phyloP scores from a whole-genome alignment of 2,797 vertebrate species.

The Huso huso region DNA sequence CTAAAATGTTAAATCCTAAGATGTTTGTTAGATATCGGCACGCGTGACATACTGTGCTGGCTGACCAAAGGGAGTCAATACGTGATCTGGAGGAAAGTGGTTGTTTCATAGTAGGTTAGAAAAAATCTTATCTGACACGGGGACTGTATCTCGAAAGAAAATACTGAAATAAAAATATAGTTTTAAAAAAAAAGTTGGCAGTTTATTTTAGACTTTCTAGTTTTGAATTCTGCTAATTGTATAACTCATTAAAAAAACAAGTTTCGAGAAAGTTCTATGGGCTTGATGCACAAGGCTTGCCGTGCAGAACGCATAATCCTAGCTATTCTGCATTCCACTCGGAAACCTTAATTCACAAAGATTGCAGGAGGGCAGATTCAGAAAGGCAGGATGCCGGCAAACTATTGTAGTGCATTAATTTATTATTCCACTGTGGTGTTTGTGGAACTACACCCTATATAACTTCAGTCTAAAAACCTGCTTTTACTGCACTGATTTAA shows the following conservation, averaged over 20 bases:
- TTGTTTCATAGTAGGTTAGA: too few species aligned
- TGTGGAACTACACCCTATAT: too few species aligned
- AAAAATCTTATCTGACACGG: too few species aligned
- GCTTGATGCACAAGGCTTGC: constrained; percentile 65
- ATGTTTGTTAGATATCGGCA: too few species aligned
- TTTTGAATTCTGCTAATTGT: constrained; percentile 65
- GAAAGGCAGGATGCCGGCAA: constrained; percentile 27
- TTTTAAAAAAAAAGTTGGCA: not conserved
- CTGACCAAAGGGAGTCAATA: too few species aligned
- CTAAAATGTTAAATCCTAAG: too few species aligned
- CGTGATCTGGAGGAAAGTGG: too few species aligned
- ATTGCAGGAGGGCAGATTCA: constrained; percentile 1
- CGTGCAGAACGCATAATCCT: constrained; percentile 71
- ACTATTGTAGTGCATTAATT: constrained; percentile 52
- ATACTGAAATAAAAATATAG: not conserved
- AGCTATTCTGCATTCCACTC: constrained; percentile 34
- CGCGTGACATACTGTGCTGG: too few species aligned
- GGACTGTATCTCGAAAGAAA: not conserved
- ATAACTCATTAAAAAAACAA: constrained; percentile 66
- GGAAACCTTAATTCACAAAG: constrained; percentile 15
- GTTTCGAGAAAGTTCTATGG: constrained; percentile 52
- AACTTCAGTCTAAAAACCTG: too few species aligned
- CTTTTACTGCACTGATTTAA: too few species aligned
- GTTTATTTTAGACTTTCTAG: constrained; percentile 54
- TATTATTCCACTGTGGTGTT: constrained; percentile 14